Conservation (phyloP, 2,888 invertebrate genomes). For the Lithosia quadra region DNA sequence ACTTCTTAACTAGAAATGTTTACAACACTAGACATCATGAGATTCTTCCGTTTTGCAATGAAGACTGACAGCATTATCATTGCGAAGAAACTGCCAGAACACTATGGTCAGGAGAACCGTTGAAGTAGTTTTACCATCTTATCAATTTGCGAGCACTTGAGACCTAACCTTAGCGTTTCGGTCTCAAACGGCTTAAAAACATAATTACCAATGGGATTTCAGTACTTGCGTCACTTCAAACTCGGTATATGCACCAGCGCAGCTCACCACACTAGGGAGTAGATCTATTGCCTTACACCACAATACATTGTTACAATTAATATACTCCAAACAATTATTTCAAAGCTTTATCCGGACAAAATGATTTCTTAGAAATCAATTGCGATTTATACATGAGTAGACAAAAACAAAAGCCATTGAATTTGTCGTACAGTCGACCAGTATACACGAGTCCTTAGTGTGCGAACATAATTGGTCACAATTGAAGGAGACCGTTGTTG, state of each 20-base stretch:
- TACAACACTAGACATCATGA: not conserved
- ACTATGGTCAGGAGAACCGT: not conserved
- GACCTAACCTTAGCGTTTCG: not conserved
- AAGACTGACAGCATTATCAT: not conserved
- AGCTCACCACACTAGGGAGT: not conserved
- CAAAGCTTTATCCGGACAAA: not conserved
- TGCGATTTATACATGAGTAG: conserved; percentile 28
- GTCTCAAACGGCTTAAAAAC: not conserved
- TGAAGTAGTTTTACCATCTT: not conserved
- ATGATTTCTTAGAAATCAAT: conserved; percentile 35
- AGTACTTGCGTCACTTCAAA: not conserved
- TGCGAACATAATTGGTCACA: conserved; percentile 73
- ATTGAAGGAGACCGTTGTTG: conserved; percentile 67
- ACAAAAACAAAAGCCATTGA: conserved; percentile 48
- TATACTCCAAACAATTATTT: not conserved
- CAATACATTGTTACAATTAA: no score
- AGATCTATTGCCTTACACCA: not conserved
- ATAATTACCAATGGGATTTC: not conserved
- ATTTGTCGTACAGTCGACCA: conserved; percentile 30
- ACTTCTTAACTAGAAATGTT: no score
- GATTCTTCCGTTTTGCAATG: not conserved
- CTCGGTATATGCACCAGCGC: not conserved
- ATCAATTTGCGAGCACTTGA: not conserved
- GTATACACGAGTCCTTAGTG: conserved; percentile 40
- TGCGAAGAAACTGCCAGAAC: not conserved